phyloP scores from a whole-genome alignment of 2,113 vertebrate species.

The Alethe diademata region DNA sequence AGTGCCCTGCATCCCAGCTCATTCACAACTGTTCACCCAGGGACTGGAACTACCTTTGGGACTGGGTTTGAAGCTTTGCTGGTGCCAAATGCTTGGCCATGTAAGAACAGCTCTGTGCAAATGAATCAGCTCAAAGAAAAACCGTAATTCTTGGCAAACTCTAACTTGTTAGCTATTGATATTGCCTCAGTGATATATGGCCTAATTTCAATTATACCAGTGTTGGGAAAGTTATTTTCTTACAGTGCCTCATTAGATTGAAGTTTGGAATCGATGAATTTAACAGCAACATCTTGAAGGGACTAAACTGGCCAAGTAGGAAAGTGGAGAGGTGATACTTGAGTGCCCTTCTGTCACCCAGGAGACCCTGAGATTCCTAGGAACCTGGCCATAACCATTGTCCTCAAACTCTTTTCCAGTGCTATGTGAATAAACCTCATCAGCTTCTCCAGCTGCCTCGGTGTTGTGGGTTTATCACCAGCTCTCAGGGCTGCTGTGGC shows the following conservation, averaged over 20 bases:
- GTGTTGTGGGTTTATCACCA: background rate
- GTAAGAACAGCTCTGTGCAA: background rate
- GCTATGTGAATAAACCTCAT: accelerated
- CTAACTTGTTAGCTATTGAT: background rate
- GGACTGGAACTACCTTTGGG: background rate
- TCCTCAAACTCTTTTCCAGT: background rate
- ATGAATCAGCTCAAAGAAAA: background rate
- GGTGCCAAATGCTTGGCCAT: background rate
- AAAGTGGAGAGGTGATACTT: background rate
- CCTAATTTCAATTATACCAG: background rate
- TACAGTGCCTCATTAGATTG: background rate
- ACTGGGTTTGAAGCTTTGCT: background rate
- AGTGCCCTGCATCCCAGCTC: background rate
- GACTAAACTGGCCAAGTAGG: background rate
- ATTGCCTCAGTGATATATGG: conserved; percentile 24
- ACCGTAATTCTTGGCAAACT: background rate
- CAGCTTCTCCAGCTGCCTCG: background rate
- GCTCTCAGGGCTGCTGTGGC: background rate
- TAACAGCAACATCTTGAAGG: background rate
- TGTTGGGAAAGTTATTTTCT: background rate
- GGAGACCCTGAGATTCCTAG: background rate
- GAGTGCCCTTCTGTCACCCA: background rate
- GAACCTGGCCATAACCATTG: background rate
- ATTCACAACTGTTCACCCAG: background rate
- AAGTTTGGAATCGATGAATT: background rate